Percentiles rank a stretch among this genome's conserved stretches.
Evolutionary conservation across 2,113 vertebrate genomes (phyloP).

Genomic region (Eolophus roseicapilla): DNA sequence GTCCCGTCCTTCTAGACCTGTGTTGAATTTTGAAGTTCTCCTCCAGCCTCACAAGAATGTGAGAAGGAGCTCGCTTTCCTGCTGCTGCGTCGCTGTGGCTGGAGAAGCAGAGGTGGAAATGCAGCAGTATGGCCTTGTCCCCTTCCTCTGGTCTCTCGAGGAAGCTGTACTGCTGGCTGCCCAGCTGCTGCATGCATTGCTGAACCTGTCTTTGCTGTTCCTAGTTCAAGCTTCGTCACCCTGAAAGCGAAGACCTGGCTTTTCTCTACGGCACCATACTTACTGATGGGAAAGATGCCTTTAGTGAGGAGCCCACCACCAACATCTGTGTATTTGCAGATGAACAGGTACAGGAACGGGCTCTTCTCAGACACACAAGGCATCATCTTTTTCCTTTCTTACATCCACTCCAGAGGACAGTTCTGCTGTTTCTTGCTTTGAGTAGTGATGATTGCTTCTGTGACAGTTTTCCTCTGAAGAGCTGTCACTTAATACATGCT

Average conservation of each 20-base stretch:
- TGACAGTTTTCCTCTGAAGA: background rate
- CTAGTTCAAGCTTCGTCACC: constrained; percentile 88
- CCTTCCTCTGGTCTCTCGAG: background rate
- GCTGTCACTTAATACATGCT: background rate
- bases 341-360: constrained; percentile 79
- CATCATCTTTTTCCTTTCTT: background rate
- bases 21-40: background rate
- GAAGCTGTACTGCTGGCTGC: background rate
- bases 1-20: background rate
- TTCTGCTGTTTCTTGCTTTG: background rate
- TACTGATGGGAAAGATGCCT: constrained; percentile 89
- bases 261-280: constrained; percentile 95
- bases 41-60: background rate
- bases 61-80: background rate
- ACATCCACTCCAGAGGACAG: background rate
- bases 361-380: background rate
- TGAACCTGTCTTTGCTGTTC: background rate
- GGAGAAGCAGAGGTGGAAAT: background rate
- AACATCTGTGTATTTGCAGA: constrained; percentile 97
- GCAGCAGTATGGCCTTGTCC: background rate
- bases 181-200: background rate
- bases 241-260: constrained; percentile 86
- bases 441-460: background rate
- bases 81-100: background rate
- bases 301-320: constrained; percentile 82